Evolutionary conservation across 2,113 vertebrate genomes (phyloP).

Genomic region (Paracanthobrama guichenoti): DNA sequence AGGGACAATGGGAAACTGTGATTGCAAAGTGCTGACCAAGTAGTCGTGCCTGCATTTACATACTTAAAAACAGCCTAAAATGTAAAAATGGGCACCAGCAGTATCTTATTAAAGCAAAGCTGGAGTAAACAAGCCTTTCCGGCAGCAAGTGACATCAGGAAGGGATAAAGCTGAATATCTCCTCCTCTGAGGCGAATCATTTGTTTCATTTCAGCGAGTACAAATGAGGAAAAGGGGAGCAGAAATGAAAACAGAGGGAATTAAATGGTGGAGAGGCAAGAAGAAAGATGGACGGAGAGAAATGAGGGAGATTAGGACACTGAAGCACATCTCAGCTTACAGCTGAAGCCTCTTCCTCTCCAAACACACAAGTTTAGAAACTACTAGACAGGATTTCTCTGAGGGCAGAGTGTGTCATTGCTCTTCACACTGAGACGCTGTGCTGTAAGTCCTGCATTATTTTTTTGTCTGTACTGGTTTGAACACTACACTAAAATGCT

Average conservation of each 20-base stretch:
- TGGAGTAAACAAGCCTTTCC: neutral
- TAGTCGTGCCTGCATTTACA: neutral
- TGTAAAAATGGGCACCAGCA: neutral
- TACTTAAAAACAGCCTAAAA: neutral
- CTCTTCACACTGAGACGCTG: neutral
- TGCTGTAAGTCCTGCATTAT: neutral
- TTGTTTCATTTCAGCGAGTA: neutral
- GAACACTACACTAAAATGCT: neutral
- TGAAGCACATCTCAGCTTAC: neutral
- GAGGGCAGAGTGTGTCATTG: neutral
- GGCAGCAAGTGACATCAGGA: neutral
- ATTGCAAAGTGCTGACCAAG: neutral
- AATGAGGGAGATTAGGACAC: neutral
- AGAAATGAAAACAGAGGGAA: conserved; percentile 10
- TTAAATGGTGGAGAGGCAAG: neutral
- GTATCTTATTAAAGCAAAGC: neutral
- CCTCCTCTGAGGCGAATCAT: neutral
- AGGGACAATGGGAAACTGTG: neutral
- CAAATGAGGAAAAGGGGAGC: neutral
- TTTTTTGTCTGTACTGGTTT: neutral
- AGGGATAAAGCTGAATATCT: neutral
- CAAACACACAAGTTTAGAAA: neutral
- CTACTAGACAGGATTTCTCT: neutral
- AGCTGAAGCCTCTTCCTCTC: neutral
- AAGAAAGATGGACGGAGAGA: neutral